These are phyloP conservation scores for Styela clava DNA, from an alignment of 23 tunicate genomes.

Conservation along the genomic window DNA sequence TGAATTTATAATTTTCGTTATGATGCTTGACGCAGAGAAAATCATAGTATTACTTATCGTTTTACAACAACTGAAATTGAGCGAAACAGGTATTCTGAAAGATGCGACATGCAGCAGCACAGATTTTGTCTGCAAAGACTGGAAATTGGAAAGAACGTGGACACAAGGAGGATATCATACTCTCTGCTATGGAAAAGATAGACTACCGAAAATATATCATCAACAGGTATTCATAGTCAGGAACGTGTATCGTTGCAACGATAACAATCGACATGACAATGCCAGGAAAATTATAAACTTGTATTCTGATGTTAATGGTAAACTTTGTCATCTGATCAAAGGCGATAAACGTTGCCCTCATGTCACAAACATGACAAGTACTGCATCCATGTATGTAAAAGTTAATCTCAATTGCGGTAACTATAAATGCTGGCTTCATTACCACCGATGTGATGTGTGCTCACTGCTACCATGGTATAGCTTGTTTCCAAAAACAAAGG, in stretches of 20 bases:
- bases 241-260: background rate
- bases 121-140: background rate
- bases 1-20: too few relatives aligned
- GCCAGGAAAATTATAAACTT: background rate
- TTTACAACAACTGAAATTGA: too few relatives aligned
- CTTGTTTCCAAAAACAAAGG: background rate
- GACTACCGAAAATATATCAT: background rate
- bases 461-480: conserved; percentile 1
- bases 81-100: background rate
- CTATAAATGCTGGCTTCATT: background rate
- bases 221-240: background rate
- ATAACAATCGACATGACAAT: background rate
- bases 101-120: background rate
- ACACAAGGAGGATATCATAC: background rate
- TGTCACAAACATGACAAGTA: background rate
- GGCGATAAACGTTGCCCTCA: conserved; percentile 9
- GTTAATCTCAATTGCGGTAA: background rate
- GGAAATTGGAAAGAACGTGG: background rate
- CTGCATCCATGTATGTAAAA: too few relatives aligned
- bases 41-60: too few relatives aligned
- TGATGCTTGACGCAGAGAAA: too few relatives aligned
- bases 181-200: background rate
- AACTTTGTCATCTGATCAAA: background rate
- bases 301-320: background rate
- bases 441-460: conserved; percentile 22